phyloP scores from a whole-genome alignment of 2,888 invertebrate species.

The Gnatocerus cornutus region DNA sequence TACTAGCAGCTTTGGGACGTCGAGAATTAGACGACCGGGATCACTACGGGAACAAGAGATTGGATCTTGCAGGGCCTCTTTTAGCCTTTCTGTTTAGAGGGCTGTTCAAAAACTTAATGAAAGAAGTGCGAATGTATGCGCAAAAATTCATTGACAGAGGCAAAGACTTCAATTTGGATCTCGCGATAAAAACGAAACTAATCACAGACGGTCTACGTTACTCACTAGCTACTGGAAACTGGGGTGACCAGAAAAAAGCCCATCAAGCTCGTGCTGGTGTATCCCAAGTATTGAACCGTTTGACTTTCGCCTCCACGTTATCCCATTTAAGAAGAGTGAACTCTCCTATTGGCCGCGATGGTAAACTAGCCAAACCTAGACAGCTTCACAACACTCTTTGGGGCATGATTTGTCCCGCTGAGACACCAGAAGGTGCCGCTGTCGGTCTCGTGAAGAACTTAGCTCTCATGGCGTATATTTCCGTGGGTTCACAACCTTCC shows the following conservation, averaged over 20 bases:
- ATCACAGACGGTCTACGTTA: conserved; percentile 98
- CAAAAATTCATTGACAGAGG: conserved; percentile 99
- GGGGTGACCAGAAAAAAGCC: conserved; percentile 99
- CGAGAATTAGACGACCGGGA: conserved; percentile 99
- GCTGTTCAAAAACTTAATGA: conserved; percentile 95
- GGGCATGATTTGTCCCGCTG: conserved; percentile 99
- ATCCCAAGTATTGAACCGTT: conserved; percentile 92
- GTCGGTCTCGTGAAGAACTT: conserved; percentile 98
- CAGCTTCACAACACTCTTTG: conserved; percentile 99
- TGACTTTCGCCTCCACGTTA: conserved; percentile 98
- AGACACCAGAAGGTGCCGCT: conserved; percentile 98
- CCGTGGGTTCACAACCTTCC: conserved; percentile 98
- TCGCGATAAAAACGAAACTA: conserved; percentile 97
- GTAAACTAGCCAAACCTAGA: conserved; percentile 98
- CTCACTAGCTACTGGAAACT: conserved; percentile 99
- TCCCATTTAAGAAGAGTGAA: conserved; percentile 98
- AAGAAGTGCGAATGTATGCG: conserved; percentile 98
- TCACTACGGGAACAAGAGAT: conserved; percentile 99
- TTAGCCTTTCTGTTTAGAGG: conserved; percentile 98
- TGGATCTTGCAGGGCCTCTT: conserved; percentile 98
- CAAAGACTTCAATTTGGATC: conserved; percentile 98
- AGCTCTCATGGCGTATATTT: conserved; percentile 99
- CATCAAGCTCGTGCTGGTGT: conserved; percentile 98
- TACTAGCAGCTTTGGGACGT: conserved; percentile 95
- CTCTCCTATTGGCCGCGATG: conserved; percentile 99